Evolutionary conservation across 2,797 vertebrate genomes (phyloP), one percentile per base, ranked within the genome.

Genomic region (Hippopotamyrus pictus): DNA sequence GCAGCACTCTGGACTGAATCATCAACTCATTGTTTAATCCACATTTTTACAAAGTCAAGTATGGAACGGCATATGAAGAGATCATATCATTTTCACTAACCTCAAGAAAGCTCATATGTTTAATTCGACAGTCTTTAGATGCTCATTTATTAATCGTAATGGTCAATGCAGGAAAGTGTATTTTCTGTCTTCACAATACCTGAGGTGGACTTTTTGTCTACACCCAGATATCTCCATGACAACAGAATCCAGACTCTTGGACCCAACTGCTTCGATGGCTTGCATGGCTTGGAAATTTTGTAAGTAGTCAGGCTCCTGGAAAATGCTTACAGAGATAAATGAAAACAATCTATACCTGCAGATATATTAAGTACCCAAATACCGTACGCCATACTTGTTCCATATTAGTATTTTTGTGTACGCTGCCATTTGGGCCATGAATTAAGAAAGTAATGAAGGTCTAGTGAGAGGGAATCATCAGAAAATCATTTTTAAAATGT

Each of bases 271-370:
- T 98, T 99, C 44, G 97, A 98, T 91, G 98, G 98, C 91, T 96
- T 99, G 92, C 96, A 96, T 92, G 98, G 95, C 93, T 92, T 99
- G 94, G 98, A 99, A 94, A 99, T 97, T n/a, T 94, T 99, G 98
- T 99, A 94, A 98, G 98, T 99, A 94, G 8, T 37, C 46, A 37
- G 29, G 17, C 7, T 87, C 37, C 8, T 25, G 22, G 46, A 51
- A 48, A 33, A 29, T 73, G 65, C 65, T 37, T 37, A 33, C 65
- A 37, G 65, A 37, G 65, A 5, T 73, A 69, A 69, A 69, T 12
- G 65, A 69, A 69, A 69, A 69, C 65, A 33, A 33, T 69, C 25
- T 69, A 33, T 69, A 69, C 62, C 22, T 69, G 9, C 11, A 3
- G 62, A 69, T 69, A 33, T 33, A 69, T 69, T 69, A 69, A 69